Percentiles rank a stretch among this genome's conserved stretches.
phyloP scores from a whole-genome alignment of 2,113 vertebrate species.

The Calonectris borealis region DNA sequence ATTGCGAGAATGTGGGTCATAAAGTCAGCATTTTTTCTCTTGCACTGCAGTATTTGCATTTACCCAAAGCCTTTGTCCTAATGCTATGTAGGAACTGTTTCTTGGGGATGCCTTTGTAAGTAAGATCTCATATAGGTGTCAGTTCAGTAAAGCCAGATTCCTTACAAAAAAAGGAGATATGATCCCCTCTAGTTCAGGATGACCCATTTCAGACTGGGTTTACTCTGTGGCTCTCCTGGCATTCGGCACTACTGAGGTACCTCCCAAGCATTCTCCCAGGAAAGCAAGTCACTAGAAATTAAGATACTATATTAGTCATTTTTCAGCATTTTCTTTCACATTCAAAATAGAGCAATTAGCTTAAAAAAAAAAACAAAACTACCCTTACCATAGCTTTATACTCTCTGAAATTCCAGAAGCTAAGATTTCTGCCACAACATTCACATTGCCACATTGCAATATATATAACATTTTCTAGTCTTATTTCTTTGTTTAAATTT shows the following conservation, averaged over 20 bases:
- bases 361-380: not conserved
- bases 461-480: not conserved
- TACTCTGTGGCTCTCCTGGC: not conserved
- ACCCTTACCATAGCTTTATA: not conserved
- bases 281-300: not conserved
- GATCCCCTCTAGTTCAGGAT: not conserved
- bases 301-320: not conserved
- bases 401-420: not conserved
- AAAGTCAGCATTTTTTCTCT: not conserved
- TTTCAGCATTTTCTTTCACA: not conserved
- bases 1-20: fast-evolving
- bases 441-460: not conserved
- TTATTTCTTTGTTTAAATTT: not conserved
- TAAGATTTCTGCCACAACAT: not conserved
- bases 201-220: not conserved
- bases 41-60: not conserved
- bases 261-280: not conserved
- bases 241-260: not conserved
- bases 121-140: not conserved
- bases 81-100: not conserved
- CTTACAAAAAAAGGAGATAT: not conserved
- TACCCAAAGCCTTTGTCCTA: not conserved
- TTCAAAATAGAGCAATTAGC: not conserved
- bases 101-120: not conserved
- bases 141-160: not conserved